These are phyloP conservation scores for Halichoeres trimaculatus DNA, from an alignment of 2,113 vertebrate genomes.

Conservation along the genomic window DNA sequence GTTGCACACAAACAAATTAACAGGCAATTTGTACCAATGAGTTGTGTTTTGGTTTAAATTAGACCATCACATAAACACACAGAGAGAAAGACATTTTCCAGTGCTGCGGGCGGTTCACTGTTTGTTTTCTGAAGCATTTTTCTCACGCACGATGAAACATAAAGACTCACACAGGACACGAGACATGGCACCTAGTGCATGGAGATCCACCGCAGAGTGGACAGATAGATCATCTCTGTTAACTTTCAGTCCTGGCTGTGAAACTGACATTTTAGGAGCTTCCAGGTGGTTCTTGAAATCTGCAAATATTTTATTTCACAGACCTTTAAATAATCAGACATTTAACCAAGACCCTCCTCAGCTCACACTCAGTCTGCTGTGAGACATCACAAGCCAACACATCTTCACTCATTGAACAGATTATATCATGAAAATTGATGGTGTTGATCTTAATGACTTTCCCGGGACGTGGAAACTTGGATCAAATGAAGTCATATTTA, in stretches of 20 bases:
- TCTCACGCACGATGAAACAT: slow-evolving; percentile 48
- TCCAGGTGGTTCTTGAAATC: too few species aligned
- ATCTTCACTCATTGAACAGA: too few species aligned
- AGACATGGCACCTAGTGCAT: background rate
- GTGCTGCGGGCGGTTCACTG: background rate
- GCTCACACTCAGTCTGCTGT: too few species aligned
- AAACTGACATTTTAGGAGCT: too few species aligned
- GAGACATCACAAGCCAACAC: too few species aligned
- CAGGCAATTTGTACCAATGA: slow-evolving; percentile 58
- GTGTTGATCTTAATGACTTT: too few species aligned
- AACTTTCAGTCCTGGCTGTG: too few species aligned
- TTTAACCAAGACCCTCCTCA: background rate
- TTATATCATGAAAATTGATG: too few species aligned
- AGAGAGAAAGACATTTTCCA: slow-evolving; percentile 51
- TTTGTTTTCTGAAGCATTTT: slow-evolving; percentile 60
- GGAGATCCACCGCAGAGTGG: too few species aligned
- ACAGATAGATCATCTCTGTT: too few species aligned
- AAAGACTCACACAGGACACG: slow-evolving; percentile 6
- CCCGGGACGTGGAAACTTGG: too few species aligned
- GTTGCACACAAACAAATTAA: slow-evolving; percentile 48
- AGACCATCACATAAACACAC: slow-evolving; percentile 57
- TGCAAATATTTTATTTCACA: slow-evolving; percentile 3
- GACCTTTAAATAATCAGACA: background rate
- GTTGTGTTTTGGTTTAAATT: slow-evolving; percentile 65
- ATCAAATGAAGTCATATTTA: too few species aligned